These are phyloP conservation scores for Phymatocera aterrima DNA, from an alignment of 2,888 invertebrate genomes.

Conservation along the genomic window DNA sequence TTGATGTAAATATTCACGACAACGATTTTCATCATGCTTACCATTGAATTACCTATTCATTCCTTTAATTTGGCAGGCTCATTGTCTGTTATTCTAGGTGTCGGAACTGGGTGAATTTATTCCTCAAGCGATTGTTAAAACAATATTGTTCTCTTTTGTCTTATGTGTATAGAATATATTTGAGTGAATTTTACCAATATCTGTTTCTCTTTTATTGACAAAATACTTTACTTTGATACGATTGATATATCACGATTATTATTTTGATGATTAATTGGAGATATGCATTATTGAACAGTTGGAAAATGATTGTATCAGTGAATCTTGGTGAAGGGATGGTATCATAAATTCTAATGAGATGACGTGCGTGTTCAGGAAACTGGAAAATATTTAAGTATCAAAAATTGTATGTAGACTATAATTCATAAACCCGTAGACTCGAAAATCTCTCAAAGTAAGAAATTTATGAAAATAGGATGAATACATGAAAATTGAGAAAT, in stretches of 20 bases:
- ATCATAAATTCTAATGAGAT: conserved; percentile 49
- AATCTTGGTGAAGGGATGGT: conserved; percentile 57
- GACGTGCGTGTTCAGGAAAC: conserved; percentile 56
- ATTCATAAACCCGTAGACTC: too few species aligned
- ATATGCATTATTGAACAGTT: conserved; percentile 1
- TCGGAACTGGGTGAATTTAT: background rate
- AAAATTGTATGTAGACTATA: background rate
- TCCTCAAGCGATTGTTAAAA: background rate
- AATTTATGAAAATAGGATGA: background rate
- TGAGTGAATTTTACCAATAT: too few species aligned
- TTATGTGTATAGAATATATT: too few species aligned
- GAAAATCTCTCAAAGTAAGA: too few species aligned
- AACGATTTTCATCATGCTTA: conserved; percentile 32
- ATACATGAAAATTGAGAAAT: background rate
- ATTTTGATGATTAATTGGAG: background rate
- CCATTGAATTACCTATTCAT: conserved; percentile 37
- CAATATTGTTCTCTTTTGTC: background rate
- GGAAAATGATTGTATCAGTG: background rate
- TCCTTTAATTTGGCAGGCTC: conserved; percentile 33
- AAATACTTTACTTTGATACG: background rate
- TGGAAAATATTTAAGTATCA: conserved; percentile 49
- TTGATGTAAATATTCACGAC: background rate
- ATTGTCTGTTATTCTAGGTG: background rate
- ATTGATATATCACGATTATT: background rate
- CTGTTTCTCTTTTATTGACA: background rate